Evolutionary conservation across 2,888 invertebrate species (phyloP), one percentile per base, ranked within the genome.

Genomic region (Neria commutata): DNA sequence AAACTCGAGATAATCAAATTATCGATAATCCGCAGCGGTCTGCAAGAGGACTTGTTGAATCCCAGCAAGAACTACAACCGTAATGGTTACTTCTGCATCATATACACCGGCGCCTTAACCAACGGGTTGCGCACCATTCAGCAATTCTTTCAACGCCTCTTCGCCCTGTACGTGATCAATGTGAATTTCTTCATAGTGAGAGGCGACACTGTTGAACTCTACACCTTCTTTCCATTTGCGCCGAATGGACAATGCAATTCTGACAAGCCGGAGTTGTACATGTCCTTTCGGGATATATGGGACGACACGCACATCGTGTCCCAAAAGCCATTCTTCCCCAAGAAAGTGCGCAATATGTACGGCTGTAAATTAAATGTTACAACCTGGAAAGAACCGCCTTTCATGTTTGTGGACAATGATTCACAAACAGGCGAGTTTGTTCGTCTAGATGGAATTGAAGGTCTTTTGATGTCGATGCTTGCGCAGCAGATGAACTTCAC

Each of bases 401-500:
- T 67, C 17, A 69, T 79, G 4, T 51, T 65, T 2, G 53, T 80
- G 3, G 58, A 73, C 0, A 14, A 58, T 1, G 51, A 68, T 54
- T 11, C 40, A 1, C 14, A 26, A 2, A 56, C 52, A 3, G 55
- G 66, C 16, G 63, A 63, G 0, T 6, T 65, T 0, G 14, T 54
- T 2, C 54, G 40, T 0, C 10, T 81, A 1, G 56, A 61, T 2
- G 81, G 81, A 14, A 77, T 78, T 16, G 81, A 81, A 56, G 81
- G 79, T 2, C 56, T 66, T 54, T 57, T 81, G 0, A 60, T 76
- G 5, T 62, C 58, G 0, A 11, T 74, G 26, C 34, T 81, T 5
- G 68, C 76, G 0, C 61, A 69, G 33, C 67, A 68, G 33, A 74
- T 81, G 74, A 81, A 81, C 61, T 81, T 81, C 24, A 71, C 67